Evolutionary conservation across 2,797 vertebrate species (phyloP).

Genomic region (Gambusia yucatana): DNA sequence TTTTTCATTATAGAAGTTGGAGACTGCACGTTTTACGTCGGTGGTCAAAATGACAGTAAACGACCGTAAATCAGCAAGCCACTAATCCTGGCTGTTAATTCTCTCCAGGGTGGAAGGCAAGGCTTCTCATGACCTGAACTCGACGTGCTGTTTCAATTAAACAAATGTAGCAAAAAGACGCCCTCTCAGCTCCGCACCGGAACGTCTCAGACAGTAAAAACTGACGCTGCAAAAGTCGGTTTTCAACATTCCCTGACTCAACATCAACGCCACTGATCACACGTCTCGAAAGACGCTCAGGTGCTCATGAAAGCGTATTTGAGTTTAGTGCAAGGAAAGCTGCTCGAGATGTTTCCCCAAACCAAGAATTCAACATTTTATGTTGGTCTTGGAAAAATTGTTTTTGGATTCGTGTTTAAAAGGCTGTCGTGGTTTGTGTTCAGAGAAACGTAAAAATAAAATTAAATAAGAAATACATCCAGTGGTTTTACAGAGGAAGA

Average conservation of each 20-base stretch:
- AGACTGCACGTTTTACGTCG: constrained; percentile 17
- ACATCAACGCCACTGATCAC: neutral
- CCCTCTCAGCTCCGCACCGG: neutral
- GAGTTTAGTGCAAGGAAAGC: neutral
- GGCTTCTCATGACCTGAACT: constrained; percentile 3
- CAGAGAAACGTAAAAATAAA: constrained; percentile 4
- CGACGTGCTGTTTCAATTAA: constrained; percentile 7
- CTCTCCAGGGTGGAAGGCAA: constrained; percentile 14
- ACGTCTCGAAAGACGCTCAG: neutral
- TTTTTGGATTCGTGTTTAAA: constrained; percentile 3
- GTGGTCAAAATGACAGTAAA: constrained; percentile 11
- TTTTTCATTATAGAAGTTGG: constrained; percentile 31
- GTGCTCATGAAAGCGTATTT: neutral
- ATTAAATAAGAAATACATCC: neutral
- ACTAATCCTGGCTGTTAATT: constrained; percentile 26
- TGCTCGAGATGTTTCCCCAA: neutral
- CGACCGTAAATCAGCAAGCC: constrained; percentile 13
- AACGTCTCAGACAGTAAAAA: neutral
- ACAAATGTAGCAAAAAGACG: neutral
- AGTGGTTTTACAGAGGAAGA: constrained; percentile 6
- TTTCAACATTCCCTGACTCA: neutral
- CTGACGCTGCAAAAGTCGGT: neutral
- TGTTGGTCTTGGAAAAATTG: neutral
- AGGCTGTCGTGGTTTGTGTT: neutral
- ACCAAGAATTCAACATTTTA: neutral